These are phyloP conservation scores for Archips crataeganus DNA, from an alignment of 2,888 invertebrate species.

Conservation along the genomic window DNA sequence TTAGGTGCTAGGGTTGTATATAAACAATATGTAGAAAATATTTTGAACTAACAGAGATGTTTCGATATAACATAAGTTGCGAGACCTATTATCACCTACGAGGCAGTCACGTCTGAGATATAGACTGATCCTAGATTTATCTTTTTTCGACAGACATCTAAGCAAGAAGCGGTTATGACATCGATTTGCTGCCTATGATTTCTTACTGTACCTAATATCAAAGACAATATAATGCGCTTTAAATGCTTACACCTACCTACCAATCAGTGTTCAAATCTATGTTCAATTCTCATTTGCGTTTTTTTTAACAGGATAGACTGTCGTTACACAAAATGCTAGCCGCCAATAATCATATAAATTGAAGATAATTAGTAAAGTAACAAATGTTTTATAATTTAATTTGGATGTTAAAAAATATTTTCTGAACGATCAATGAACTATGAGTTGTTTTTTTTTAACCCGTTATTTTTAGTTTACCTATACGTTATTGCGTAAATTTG, in stretches of 20 bases:
- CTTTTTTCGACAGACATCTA: constrained; percentile 22
- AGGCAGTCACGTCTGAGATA: constrained; percentile 36
- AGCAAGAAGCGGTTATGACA: background rate
- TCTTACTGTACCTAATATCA: too few species aligned
- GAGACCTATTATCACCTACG: constrained; percentile 26
- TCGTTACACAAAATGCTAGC: background rate
- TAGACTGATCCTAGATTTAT: constrained; percentile 1
- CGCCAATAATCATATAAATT: background rate
- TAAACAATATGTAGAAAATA: background rate
- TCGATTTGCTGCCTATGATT: background rate
- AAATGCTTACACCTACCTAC: too few species aligned
- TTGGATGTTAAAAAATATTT: too few species aligned
- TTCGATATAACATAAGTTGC: constrained; percentile 35
- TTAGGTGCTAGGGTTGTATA: background rate
- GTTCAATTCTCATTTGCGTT: too few species aligned
- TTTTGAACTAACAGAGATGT: background rate
- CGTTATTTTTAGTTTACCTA: too few species aligned
- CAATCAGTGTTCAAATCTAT: too few species aligned
- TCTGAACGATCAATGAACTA: too few species aligned
- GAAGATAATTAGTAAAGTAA: too few species aligned
- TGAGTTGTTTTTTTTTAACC: too few species aligned
- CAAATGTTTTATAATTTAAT: too few species aligned
- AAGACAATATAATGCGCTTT: too few species aligned
- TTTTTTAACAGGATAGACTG: background rate
- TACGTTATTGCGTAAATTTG: too few species aligned